Conservation (phyloP, 2,797 vertebrate genomes). For the Corythornis leucogaster region DNA sequence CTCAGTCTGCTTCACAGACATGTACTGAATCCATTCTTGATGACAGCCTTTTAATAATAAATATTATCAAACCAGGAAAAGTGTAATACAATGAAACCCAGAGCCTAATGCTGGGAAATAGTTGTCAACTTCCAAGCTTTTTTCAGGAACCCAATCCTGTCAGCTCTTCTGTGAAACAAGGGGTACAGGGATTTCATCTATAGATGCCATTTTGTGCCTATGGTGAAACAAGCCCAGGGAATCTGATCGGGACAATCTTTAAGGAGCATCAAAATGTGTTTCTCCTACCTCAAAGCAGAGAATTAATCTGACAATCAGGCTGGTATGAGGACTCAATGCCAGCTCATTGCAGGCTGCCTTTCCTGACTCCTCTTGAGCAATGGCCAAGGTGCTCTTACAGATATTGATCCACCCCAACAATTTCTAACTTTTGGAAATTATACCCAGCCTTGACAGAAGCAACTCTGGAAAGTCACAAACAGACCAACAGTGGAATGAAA, state of each 20-base stretch:
- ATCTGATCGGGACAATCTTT: neutral
- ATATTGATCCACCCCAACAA: neutral
- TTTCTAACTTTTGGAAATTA: neutral
- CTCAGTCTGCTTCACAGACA: neutral
- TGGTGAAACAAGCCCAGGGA: neutral
- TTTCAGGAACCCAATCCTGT: neutral
- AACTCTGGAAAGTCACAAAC: neutral
- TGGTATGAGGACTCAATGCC: rapidly evolving
- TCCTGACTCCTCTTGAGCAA: neutral
- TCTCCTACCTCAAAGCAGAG: neutral
- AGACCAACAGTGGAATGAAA: neutral
- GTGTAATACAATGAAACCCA: neutral
- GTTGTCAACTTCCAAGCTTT: neutral
- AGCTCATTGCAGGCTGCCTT: neutral
- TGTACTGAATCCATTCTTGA: neutral
- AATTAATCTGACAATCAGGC: neutral
- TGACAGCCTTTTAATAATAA: neutral
- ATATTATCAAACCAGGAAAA: neutral
- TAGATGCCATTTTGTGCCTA: neutral
- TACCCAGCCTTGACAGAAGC: neutral
- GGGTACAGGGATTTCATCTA: neutral
- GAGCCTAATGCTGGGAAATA: neutral
- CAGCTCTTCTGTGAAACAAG: neutral
- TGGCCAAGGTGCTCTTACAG: neutral
- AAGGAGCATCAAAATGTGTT: neutral